Base-by-base conservation (phyloP, 2,888 invertebrate genomes). In the Artemia sp. region DNA sequence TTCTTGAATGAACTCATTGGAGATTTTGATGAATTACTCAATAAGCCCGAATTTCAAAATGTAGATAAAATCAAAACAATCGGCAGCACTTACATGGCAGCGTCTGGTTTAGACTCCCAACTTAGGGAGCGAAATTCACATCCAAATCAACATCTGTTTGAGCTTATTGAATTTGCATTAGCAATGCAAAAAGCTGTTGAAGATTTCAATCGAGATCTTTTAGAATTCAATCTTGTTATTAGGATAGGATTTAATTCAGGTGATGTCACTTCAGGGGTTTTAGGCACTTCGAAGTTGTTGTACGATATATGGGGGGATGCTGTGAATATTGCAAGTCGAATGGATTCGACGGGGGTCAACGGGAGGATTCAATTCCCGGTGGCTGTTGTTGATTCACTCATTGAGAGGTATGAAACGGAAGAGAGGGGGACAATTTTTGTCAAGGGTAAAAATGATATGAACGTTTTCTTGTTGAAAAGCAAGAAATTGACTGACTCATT, bases 221-320 rank as follows among this genome's bases (percentile, higher is more conserved):
- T 95, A 52, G 91, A 90, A 73, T 94, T 94, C 76, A 90, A 92
- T 77, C 83, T 93, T 71, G 87, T 91, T 68, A 80, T 93, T 52
- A 82, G 78, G 72, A 88, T 93, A 72, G 94, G 94, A 3, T 91
- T 87, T 76, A 95, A 96, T 79, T 89, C 87, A 74, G 96, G 96
- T 0, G 94, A 95, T 74, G 93, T 97, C 0, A 95, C 95, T 0
- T 94, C 96, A 0, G 95, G 95, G 2, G 83, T 97, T 4, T 52
- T 64, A n/a, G 67, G 66, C 53, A 94, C 94, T 9, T 90, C 90
- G 2, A 97, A 96, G 77, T 81, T 97, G 72, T 91, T 92, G 78
- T 97, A 95, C 76, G 96, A 96, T 78, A 96, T 96, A 75, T 97
- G 96, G 96, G 96, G 96, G 0, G 96, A 97, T 78, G 92, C 96